Evolutionary conservation across 2,888 invertebrate genomes (phyloP).

Genomic region (Hyles lineata): DNA sequence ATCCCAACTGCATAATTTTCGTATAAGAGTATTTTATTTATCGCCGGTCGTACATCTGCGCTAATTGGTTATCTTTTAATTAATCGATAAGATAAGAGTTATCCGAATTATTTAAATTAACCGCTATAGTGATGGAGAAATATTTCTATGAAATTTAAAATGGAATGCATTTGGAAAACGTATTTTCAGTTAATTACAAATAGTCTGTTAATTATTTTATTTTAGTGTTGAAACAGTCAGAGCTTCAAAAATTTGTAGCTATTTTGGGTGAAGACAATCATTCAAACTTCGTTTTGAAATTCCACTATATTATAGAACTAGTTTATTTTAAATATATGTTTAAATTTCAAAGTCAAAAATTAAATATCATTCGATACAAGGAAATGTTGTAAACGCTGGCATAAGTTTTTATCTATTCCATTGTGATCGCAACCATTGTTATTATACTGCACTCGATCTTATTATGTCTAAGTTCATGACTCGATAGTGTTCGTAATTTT

Average conservation of each 20-base stretch:
- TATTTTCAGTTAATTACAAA: too few species aligned
- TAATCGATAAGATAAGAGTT: constrained; percentile 29
- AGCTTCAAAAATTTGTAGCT: too few species aligned
- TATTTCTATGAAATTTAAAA: constrained; percentile 3
- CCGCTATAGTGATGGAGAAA: constrained; percentile 32
- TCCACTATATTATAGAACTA: too few species aligned
- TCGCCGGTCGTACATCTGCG: constrained; percentile 54
- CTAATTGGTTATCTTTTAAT: constrained; percentile 62
- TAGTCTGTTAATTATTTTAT: too few species aligned
- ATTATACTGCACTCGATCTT: not conserved
- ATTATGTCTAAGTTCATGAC: constrained; percentile 1
- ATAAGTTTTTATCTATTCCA: not conserved
- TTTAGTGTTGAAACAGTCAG: too few species aligned
- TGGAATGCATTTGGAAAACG: not conserved
- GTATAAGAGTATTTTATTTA: constrained; percentile 54
- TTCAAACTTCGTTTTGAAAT: too few species aligned
- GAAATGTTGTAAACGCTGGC: not conserved
- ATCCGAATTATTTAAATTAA: constrained; percentile 24
- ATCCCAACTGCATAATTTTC: constrained; percentile 49
- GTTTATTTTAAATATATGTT: too few species aligned
- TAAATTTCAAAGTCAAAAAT: too few species aligned
- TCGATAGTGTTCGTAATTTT: constrained; percentile 36
- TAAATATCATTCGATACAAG: not conserved
- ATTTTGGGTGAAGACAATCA: too few species aligned
- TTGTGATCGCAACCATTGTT: not conserved